Conservation (phyloP, 2,888 invertebrate species). For the Theodoxus fluviatilis region DNA sequence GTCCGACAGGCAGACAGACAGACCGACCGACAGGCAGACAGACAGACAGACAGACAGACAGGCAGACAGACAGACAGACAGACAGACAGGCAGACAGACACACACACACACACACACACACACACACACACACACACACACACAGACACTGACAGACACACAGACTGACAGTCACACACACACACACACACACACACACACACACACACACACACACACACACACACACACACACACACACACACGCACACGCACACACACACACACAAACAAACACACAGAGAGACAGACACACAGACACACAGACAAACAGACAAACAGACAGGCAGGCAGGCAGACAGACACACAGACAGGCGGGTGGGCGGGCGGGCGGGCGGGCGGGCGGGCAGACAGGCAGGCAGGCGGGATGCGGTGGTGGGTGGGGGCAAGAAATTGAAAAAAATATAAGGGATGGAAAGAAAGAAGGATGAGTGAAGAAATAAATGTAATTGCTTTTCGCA, state of each 20-base stretch:
- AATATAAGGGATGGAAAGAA: too few species aligned
- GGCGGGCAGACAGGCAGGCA: too few species aligned
- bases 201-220: neutral
- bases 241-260: constrained; percentile 1
- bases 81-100: neutral
- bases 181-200: neutral
- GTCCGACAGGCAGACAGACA: too few species aligned
- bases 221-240: constrained; percentile 1
- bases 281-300: neutral
- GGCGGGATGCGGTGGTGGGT: too few species aligned
- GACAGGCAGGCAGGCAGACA: neutral
- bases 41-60: too few species aligned
- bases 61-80: neutral
- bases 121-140: constrained; percentile 18
- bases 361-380: too few species aligned
- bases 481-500: too few species aligned
- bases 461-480: too few species aligned
- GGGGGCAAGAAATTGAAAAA: too few species aligned
- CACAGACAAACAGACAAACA: neutral
- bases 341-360: too few species aligned
- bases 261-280: constrained; percentile 10
- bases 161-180: neutral
- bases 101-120: constrained; percentile 23
- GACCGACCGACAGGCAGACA: too few species aligned
- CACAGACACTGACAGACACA: constrained; percentile 1